Evolutionary conservation across 2,888 invertebrate species (phyloP), one percentile per base, ranked within the genome.

Genomic region (Papilio demoleus): DNA sequence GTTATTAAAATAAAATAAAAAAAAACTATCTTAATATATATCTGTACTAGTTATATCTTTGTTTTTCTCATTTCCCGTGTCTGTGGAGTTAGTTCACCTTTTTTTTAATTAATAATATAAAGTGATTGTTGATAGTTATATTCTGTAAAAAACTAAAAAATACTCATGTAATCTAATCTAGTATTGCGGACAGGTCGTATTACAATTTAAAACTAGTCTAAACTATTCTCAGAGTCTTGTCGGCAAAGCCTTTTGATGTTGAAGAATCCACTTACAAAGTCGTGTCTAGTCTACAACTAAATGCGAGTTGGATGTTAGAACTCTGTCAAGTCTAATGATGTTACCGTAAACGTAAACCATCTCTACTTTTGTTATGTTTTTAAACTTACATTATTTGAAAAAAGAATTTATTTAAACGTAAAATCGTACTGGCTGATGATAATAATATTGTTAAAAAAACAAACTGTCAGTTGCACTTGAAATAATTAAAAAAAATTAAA

Each of bases 201-300:
- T 50, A 50, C 40, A 40, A 42, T 58, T 17, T 65, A 19, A 19
- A 59, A 66, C 47, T 66, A 17, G 11, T 59, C 45, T 47, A 8
- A 47, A 66, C 42, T 65, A 59, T 45, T 65, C 56, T 14, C 19
- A 59, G 45, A 34, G 34, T 12, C 45, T 62, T 53, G 64, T 42
- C 22, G 22, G 31, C 22, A 2, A 19, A 12, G 53, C 27, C 38
- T n/a, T 53, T 64, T 34, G 36, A 47, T 53, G 24, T 38, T 6
- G 17, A 42, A 65, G n/a, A 65, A 65, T 65, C 65, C 45, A 58
- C 34, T 65, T 42, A 65, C 45, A 53, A 64, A 64, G 22, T 64
- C 38, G 8, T 40, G 53, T 38, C 53, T 27, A 27, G 53, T 17
- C 24, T 64, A 12, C 4, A 53, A 11, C 27, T 53, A 19, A 50